Evolutionary conservation across 37 sponge, comb jelly and placozoan species (phyloP), one percentile per base, ranked within the genome.

Genomic region (Geodia barretti): DNA sequence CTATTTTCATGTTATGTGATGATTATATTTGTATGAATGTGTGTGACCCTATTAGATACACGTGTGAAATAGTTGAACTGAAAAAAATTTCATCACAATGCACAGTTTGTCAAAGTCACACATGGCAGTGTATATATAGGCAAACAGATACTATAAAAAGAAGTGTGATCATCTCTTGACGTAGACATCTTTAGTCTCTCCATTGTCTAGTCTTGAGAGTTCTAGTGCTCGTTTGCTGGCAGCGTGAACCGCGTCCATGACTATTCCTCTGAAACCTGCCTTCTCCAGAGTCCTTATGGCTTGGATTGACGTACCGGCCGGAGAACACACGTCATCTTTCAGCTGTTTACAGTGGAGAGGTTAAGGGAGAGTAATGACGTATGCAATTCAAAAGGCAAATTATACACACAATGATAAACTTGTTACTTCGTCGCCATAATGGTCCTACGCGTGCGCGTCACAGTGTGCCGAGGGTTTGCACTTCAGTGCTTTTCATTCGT

Each of bases 241-340:
- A 29, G 80, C 82, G 24, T 91, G 88, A 0, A 98, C 95, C 17
- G 99, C 97, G 29, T 98, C 99, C 94, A 98, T 98, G 73, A 98
- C 39, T 26, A 96, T 94, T 26, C 95, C 99, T 54, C 99, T 79
- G 32, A 92, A 91, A 1, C 99, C 99, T 3, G 88, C 88, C 67
- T 85, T 96, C 87, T 98, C 99, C 89, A 98, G 60, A 19, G 81
- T 37, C 17, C 92, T 70, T 28, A 98, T 83, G 19, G 92, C 99
- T 63, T 89, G 83, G 25, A 98, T 98, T 62, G 97, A 94, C 1
- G 95, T 87, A 29, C 99, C 99, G 17, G 95, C 97, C 5, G 99
- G 99, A 17, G 99, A 98, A 41, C 99, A 98, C 43, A 98, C 99
- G 40, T 79, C 85, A 79, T 98, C 99, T 71, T 98, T 98, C 58